These are phyloP conservation scores for Takifugu bimaculatus DNA, from an alignment of 2,113 vertebrate species.

Conservation along the genomic window DNA sequence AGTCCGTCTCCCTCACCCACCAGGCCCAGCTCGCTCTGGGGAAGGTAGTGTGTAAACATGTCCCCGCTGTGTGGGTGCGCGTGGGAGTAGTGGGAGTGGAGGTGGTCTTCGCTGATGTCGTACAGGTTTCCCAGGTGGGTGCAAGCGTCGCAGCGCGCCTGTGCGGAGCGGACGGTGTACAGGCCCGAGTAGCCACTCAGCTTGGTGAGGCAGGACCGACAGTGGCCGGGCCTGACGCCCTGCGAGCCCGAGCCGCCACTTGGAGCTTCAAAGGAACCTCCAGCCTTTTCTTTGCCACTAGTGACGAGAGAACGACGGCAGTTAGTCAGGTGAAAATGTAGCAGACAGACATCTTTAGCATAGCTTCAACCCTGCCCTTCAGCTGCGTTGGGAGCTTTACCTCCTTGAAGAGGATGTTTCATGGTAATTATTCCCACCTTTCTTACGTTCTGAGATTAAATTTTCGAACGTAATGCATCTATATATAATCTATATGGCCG, in stretches of 20 bases:
- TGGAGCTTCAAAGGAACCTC: constrained; percentile 70
- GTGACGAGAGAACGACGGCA: background rate
- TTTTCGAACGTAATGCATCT: too few species aligned
- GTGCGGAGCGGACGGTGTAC: constrained; percentile 86
- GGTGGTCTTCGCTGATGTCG: constrained; percentile 96
- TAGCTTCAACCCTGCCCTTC: too few species aligned
- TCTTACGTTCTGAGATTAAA: too few species aligned
- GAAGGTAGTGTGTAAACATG: constrained; percentile 75
- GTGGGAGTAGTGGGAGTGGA: constrained; percentile 71
- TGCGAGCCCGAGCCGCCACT: constrained; percentile 69
- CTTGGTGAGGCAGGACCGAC: constrained; percentile 90
- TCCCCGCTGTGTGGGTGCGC: constrained; percentile 57
- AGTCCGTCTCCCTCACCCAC: constrained; percentile 81
- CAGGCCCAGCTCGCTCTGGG: constrained; percentile 73
- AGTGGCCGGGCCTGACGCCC: constrained; percentile 74
- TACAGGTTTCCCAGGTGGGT: constrained; percentile 90
- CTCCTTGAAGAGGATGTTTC: too few species aligned
- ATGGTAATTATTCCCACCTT: too few species aligned
- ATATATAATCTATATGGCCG: background rate
- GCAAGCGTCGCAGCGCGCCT: constrained; percentile 89
- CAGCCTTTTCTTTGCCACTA: constrained; percentile 62
- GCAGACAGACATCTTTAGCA: too few species aligned
- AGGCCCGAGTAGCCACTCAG: constrained; percentile 86
- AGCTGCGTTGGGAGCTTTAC: too few species aligned
- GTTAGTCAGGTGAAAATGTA: background rate